phyloP scores from a whole-genome alignment of 2,113 vertebrate species.

The Etheostoma cragini region DNA sequence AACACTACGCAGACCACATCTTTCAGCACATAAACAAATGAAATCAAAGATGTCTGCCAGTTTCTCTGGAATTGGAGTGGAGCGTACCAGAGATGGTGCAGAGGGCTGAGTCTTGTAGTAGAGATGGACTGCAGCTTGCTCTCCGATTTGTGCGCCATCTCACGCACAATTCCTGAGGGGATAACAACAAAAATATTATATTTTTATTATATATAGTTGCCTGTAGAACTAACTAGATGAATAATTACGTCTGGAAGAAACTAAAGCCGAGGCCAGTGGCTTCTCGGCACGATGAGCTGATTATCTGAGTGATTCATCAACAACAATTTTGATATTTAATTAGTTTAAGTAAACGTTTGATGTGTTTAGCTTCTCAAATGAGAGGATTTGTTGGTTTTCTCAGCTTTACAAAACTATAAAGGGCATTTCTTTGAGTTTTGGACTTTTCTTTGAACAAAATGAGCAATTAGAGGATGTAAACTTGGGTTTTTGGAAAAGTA shows the following conservation, averaged over 20 bases:
- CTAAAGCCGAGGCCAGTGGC: no score
- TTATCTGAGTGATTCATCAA: no score
- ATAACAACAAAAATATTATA: neutral
- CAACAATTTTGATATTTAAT: no score
- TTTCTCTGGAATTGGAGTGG: neutral
- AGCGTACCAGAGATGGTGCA: slow-evolving; percentile 85
- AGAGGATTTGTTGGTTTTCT: no score
- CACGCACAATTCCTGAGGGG: slow-evolving; percentile 77
- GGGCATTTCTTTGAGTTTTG: neutral
- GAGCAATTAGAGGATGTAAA: neutral
- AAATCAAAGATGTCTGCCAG: slow-evolving; percentile 3
- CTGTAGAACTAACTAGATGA: neutral
- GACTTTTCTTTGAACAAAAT: neutral
- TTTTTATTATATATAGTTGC: neutral
- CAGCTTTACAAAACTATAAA: neutral
- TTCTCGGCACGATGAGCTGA: no score
- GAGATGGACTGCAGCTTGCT: slow-evolving; percentile 84
- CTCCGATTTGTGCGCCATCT: slow-evolving; percentile 80
- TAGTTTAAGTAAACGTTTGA: no score
- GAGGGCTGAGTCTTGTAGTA: slow-evolving; percentile 78
- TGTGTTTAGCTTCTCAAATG: no score
- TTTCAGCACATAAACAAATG: slow-evolving; percentile 35
- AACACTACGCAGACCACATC: slow-evolving; percentile 44
- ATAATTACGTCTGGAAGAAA: no score
- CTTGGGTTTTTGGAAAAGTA: neutral